Percentiles rank a stretch among this genome's conserved stretches.
Evolutionary conservation across 1,140 invertebrate species (phyloP).

Genomic region (Heliconius himera): DNA sequence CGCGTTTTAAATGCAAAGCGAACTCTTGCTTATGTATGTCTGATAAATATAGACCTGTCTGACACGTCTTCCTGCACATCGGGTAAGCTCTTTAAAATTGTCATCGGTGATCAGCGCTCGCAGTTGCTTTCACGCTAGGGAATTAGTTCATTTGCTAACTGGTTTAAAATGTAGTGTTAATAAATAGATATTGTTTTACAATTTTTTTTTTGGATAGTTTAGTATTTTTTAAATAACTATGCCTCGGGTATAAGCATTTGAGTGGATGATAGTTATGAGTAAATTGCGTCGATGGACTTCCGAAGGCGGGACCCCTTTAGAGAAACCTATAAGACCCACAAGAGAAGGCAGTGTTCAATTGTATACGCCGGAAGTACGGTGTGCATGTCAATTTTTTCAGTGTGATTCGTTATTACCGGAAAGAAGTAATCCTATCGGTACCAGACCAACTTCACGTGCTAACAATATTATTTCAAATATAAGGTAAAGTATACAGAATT

Average conservation of each 20-base stretch:
- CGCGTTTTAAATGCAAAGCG: slow-evolving; percentile 68
- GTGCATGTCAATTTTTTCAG: slow-evolving; percentile 92
- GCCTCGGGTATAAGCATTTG: slow-evolving; percentile 49
- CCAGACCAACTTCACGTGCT: slow-evolving; percentile 80
- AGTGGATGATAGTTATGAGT: slow-evolving; percentile 66
- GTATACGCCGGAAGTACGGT: slow-evolving; percentile 88
- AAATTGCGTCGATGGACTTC: slow-evolving; percentile 83
- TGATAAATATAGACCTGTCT: slow-evolving; percentile 75
- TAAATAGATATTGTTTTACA: slow-evolving; percentile 29
- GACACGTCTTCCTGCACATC: slow-evolving; percentile 73
- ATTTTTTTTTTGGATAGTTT: background rate
- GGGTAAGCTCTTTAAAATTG: slow-evolving; percentile 78
- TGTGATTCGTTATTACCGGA: slow-evolving; percentile 89
- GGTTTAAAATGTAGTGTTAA: slow-evolving; percentile 57
- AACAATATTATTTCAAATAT: slow-evolving; percentile 74
- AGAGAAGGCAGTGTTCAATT: slow-evolving; percentile 85
- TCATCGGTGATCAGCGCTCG: slow-evolving; percentile 77
- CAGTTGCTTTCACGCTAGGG: slow-evolving; percentile 72
- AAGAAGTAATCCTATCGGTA: slow-evolving; percentile 84
- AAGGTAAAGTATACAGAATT: slow-evolving; percentile 65
- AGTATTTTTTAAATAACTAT: slow-evolving; percentile 46
- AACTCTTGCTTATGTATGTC: slow-evolving; percentile 62
- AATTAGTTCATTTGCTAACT: slow-evolving; percentile 72
- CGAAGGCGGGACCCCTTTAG: slow-evolving; percentile 83
- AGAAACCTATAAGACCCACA: slow-evolving; percentile 82